These are phyloP conservation scores for Trachelipus rathkii DNA, from an alignment of 1,140 invertebrate species.

Conservation along the genomic window DNA sequence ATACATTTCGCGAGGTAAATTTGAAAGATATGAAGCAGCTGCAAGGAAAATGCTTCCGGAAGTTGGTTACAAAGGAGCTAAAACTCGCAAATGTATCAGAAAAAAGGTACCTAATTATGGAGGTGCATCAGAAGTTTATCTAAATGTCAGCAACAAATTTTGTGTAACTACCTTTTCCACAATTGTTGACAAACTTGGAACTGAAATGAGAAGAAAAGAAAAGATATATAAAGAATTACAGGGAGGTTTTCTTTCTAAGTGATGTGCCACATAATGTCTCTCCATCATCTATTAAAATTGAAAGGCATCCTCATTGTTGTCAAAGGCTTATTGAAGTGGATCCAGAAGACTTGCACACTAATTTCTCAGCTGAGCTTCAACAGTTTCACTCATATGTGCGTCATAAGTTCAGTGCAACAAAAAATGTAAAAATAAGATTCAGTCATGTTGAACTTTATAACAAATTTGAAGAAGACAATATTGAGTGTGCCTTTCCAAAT, in stretches of 20 bases:
- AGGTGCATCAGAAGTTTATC: slow-evolving; percentile 43
- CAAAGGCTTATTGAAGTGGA: slow-evolving; percentile 34
- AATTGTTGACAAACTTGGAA: slow-evolving; percentile 43
- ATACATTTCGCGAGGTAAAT: slow-evolving; percentile 37
- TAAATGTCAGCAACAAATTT: slow-evolving; percentile 43
- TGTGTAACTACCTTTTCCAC: slow-evolving; percentile 19
- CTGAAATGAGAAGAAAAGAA: slow-evolving; percentile 42
- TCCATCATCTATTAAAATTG: slow-evolving; percentile 27
- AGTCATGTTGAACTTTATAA: too few species aligned
- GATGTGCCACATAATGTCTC: slow-evolving; percentile 37
- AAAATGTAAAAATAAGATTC: slow-evolving; percentile 26
- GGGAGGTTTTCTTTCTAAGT: slow-evolving; percentile 40
- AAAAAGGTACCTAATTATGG: slow-evolving; percentile 36
- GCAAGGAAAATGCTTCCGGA: slow-evolving; percentile 29
- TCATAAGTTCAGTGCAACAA: slow-evolving; percentile 39
- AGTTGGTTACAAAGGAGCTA: slow-evolving; percentile 31
- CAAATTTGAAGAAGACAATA: neutral
- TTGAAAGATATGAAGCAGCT: slow-evolving; percentile 32
- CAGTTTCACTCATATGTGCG: slow-evolving; percentile 31
- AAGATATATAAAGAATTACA: slow-evolving; percentile 37
- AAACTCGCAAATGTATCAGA: slow-evolving; percentile 34
- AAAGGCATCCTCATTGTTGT: slow-evolving; percentile 35
- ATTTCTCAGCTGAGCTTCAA: too few species aligned
- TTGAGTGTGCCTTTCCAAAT: slow-evolving; percentile 32
- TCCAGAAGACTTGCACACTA: slow-evolving; percentile 34